A percentile compares a stretch with the other conserved stretches of the same genome.
These are phyloP conservation scores for Linyphia triangularis DNA, from an alignment of 2,888 invertebrate species.

Conservation along the genomic window DNA sequence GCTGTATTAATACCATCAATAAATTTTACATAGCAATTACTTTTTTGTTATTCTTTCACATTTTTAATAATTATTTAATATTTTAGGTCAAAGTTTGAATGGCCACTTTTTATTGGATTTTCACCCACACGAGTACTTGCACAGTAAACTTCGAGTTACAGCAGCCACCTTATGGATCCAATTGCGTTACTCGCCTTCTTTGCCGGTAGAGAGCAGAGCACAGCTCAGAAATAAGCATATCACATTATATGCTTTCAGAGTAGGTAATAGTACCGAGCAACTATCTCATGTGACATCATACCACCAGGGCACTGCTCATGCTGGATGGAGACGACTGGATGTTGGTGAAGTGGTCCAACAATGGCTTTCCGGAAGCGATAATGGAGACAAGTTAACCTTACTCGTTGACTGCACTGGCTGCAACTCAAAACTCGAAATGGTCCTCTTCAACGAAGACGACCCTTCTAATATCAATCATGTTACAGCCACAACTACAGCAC, in stretches of 20 bases:
- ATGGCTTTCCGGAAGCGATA: constrained; percentile 83
- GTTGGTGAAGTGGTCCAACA: constrained; percentile 87
- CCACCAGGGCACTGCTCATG: constrained; percentile 84
- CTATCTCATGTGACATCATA: constrained; percentile 83
- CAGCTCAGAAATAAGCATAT: constrained; percentile 81
- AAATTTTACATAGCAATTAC: background rate
- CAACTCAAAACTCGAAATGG: constrained; percentile 78
- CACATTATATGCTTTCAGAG: constrained; percentile 87
- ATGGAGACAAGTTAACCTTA: constrained; percentile 84
- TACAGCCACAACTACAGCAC: constrained; percentile 76
- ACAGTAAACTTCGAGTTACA: constrained; percentile 84
- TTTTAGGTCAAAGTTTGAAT: constrained; percentile 88
- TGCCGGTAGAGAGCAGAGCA: constrained; percentile 78
- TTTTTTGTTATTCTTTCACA: background rate
- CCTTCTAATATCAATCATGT: constrained; percentile 77
- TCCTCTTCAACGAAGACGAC: constrained; percentile 80
- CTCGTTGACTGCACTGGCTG: constrained; percentile 83
- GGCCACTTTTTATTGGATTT: constrained; percentile 92
- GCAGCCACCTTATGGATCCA: constrained; percentile 89
- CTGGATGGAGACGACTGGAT: constrained; percentile 93
- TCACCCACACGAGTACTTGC: constrained; percentile 84
- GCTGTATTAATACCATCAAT: background rate
- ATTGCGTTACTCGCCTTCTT: constrained; percentile 82
- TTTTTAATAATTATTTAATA: background rate
- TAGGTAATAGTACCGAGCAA: constrained; percentile 78